Evolutionary conservation across 2,888 invertebrate genomes (phyloP), one percentile per base, ranked within the genome.

Genomic region (Rhabditoides inermis): DNA sequence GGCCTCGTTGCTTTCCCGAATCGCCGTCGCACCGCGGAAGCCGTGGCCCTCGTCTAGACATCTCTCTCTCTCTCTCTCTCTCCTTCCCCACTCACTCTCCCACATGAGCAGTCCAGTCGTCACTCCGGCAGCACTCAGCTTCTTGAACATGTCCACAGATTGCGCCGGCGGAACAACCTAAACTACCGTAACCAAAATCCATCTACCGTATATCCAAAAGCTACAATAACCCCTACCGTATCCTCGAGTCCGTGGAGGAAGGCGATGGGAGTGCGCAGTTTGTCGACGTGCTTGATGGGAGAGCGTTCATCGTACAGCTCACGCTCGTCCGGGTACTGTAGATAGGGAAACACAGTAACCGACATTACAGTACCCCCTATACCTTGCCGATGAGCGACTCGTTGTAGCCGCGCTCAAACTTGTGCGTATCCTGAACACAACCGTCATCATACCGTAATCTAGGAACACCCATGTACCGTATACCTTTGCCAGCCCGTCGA

Each of bases 31-130:
- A 51, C 75, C 75, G 12, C 78, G 62, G 65, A 80, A 80, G 3
- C 80, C 80, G 67, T 80, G 80, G 45, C 79, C 78, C 60, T 80
- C 80, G 28, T 78, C 79, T 78, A 51, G 36, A 54, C 10, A 12
- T 40, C 20, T 12, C 7, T 40, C 20, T 5, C 39, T n/a, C 25
- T 18, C 18, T 39, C 32, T 35, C 20, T 18, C 6, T 10, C 6
- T 36, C n/a, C 30, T 15, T 3, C 10, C 7, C 23, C 36, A 49
- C 56, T 51, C 52, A 78, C 79, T 78, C 69, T 77, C 64, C 60
- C 78, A 79, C 37, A 79, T 56, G 52, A 77, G 71, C 49, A 76
- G 71, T 45, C 76, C 74, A 2, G 78, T 76, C 1, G 77, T 75
- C 4, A 79, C 54, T 7, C 76, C 76, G 51, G 77, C 77, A 6